Evolutionary conservation across 2,888 invertebrate genomes (phyloP), one percentile per base, ranked within the genome.

Genomic region (Mantis religiosa): DNA sequence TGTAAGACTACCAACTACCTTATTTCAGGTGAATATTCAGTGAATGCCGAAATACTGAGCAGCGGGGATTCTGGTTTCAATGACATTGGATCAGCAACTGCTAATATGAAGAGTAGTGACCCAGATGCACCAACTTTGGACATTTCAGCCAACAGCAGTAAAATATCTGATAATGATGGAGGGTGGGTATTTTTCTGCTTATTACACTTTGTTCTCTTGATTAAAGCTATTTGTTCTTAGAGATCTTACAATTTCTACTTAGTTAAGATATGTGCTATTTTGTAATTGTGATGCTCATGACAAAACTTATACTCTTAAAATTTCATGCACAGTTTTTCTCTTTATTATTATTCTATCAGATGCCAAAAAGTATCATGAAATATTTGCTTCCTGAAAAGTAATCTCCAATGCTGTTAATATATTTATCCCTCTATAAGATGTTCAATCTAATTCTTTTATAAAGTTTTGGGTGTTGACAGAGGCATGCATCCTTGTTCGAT

Each of bases 11-110:
- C 30, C 30, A 30, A 30, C 30, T 30, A 34, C 34, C 41, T 25
- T 47, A 25, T 54, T 88, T 2, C 30, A 90, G 90, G 89, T 27
- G 88, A 88, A 84, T 89, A 89, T 41, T 88, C 89, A 82, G 86
- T 90, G 7, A 89, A 86, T 54, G 89, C 90, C 20, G 91, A 91
- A 25, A 90, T 87, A 27, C 71, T 90, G 41, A 90, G 89, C 30
- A 90, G 89, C 84, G 91, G 91, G 47, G 91, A 91, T 88, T 91
- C 91, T 83, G 91, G 91, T 30, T 92, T 91, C 89, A 91, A 91
- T 87, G 91, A 91, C 87, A 87, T 30, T 89, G 88, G 81, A 87
- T 90, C 34, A 87, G 89, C 41, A 12, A 41, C 12, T 12, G 12
- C 28, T 89, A 83, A 90, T n/a, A 88, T 89, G n/a, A 87, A 88